phyloP scores from a whole-genome alignment of 1,140 invertebrate genomes.

The Panagrolaimus sp. region DNA sequence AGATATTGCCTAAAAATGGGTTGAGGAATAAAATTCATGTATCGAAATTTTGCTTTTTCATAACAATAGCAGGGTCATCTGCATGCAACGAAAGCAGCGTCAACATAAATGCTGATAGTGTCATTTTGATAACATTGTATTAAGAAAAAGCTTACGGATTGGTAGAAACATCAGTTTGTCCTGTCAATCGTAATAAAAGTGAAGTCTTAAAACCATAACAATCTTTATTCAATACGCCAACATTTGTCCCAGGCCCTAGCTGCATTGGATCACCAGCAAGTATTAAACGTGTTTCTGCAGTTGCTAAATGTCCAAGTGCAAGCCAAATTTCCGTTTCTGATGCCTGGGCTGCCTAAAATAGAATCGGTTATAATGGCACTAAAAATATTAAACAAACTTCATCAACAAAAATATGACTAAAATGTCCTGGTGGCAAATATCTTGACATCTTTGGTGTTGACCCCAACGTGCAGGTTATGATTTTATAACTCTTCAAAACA shows the following conservation, averaged over 20 bases:
- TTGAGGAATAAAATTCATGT: too few species aligned
- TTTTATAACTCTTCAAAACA: background rate
- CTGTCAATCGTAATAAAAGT: background rate
- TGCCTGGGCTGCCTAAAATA: conserved; percentile 1
- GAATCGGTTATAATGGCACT: too few species aligned
- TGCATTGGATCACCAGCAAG: conserved; percentile 5
- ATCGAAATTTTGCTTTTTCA: too few species aligned
- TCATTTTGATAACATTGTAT: too few species aligned
- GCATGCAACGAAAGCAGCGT: too few species aligned
- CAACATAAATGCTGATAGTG: too few species aligned
- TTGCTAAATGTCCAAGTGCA: background rate
- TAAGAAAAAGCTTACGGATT: conserved; percentile 4
- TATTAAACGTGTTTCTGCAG: background rate
- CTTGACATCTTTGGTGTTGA: background rate
- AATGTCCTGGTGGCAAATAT: background rate
- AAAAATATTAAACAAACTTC: background rate
- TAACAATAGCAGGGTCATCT: too few species aligned
- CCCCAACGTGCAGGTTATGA: background rate
- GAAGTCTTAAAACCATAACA: background rate
- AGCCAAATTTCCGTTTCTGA: conserved; percentile 4
- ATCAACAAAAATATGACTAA: conserved; percentile 4
- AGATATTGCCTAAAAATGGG: background rate
- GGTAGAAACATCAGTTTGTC: background rate
- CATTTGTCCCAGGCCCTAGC: background rate
- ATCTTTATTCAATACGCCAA: background rate